A percentile compares a stretch with the other conserved stretches of the same genome.
Conservation (phyloP, 2,797 vertebrate species). For the Mycteria americana region DNA sequence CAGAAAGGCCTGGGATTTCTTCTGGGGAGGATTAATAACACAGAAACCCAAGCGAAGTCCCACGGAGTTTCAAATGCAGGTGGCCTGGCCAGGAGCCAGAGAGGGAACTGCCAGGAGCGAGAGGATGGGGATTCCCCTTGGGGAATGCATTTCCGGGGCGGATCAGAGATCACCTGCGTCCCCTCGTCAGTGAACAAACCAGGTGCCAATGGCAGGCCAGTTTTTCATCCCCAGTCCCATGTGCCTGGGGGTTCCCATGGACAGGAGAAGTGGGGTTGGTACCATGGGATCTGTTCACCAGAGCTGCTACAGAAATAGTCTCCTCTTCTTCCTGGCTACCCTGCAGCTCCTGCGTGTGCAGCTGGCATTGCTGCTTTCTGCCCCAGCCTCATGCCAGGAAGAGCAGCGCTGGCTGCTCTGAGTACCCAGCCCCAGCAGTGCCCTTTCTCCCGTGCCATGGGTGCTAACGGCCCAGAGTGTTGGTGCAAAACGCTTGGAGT, state of each 20-base stretch:
- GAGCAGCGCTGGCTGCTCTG: not conserved
- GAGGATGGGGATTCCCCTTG: not conserved
- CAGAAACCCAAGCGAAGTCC: not conserved
- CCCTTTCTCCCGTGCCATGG: fast-evolving
- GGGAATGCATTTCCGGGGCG: not conserved
- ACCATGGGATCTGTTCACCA: not conserved
- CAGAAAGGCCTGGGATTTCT: conserved; percentile 54
- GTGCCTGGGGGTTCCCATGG: not conserved
- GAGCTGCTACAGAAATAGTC: not conserved
- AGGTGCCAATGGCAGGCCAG: not conserved
- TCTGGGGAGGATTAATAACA: conserved; percentile 41
- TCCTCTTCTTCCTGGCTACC: not conserved
- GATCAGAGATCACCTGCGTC: not conserved
- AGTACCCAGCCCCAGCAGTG: not conserved
- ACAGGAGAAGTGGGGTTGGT: not conserved
- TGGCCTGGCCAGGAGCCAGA: conserved; percentile 38
- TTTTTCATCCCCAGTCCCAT: not conserved
- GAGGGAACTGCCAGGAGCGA: not conserved
- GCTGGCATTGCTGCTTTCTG: not conserved
- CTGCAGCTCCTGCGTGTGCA: not conserved
- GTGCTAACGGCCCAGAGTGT: not conserved
- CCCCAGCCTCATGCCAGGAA: not conserved
- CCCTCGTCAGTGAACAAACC: not conserved
- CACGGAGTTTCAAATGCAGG: conserved; percentile 18
- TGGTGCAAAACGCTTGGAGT: not conserved